Evolutionary conservation across 2,888 invertebrate genomes (phyloP).

Genomic region (Lasius fuliginosus): DNA sequence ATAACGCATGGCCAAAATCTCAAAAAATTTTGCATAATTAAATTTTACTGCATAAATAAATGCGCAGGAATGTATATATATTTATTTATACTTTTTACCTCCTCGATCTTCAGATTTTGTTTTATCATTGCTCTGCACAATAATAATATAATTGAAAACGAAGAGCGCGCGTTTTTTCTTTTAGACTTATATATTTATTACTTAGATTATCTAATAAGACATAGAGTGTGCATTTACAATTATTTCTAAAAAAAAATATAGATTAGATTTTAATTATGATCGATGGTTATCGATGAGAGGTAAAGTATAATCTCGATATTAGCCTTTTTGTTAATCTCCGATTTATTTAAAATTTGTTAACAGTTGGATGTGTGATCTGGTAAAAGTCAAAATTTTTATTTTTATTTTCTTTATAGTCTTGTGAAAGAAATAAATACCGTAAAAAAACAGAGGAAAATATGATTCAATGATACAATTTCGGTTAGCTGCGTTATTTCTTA

Average conservation of each 20-base stretch:
- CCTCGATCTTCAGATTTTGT: neutral
- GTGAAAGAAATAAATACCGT: neutral
- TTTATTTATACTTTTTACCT: slow-evolving; percentile 4
- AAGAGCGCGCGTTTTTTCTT: neutral
- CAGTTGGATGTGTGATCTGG: neutral
- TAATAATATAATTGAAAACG: neutral
- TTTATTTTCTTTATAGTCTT: neutral
- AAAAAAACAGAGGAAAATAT: neutral
- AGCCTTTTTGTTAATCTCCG: neutral
- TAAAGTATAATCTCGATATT: neutral
- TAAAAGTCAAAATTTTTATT: neutral
- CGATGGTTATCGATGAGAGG: neutral
- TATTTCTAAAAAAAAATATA: slow-evolving; percentile 7
- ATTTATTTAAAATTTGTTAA: neutral
- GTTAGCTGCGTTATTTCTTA: neutral
- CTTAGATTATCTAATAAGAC: neutral
- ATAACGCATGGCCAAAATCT: neutral
- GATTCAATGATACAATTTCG: neutral
- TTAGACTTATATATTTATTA: neutral
- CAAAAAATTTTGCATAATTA: slow-evolving; percentile 11
- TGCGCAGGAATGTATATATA: neutral
- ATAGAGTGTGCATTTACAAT: neutral
- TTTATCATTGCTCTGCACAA: neutral
- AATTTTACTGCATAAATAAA: neutral
- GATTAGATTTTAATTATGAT: neutral